Conservation (phyloP, 1,140 invertebrate species). For the Araneus ventricosus region DNA sequence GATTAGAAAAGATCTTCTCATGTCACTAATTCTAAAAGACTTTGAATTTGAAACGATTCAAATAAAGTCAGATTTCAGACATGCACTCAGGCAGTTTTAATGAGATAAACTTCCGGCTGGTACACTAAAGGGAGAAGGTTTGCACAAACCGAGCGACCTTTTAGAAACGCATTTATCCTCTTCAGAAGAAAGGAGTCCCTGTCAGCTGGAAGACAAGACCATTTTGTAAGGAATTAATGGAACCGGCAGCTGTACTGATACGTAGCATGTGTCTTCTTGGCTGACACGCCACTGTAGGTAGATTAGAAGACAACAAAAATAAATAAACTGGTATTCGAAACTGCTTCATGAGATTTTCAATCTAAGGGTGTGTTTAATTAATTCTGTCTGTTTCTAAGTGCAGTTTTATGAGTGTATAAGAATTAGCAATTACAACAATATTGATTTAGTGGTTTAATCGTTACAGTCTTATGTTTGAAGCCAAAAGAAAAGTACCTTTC, state of each 20-base stretch:
- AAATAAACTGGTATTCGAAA: slow-evolving; percentile 1
- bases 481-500: no score
- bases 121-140: no score
- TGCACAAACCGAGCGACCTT: not conserved
- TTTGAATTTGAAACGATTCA: no score
- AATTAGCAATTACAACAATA: no score
- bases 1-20: no score
- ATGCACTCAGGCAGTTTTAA: not conserved
- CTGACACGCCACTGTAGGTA: not conserved
- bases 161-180: not conserved
- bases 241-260: not conserved
- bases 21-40: no score
- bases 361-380: no score
- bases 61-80: not conserved
- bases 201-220: not conserved
- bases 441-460: no score
- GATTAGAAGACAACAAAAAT: not conserved
- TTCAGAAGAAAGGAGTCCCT: not conserved
- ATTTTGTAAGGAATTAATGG: not conserved
- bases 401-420: no score
- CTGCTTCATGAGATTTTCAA: no score
- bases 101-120: not conserved
- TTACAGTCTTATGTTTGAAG: no score
- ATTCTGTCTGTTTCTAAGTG: no score
- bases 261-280: not conserved